These are phyloP conservation scores for Diogma glabrata DNA, from an alignment of 2,888 invertebrate genomes.

Conservation along the genomic window DNA sequence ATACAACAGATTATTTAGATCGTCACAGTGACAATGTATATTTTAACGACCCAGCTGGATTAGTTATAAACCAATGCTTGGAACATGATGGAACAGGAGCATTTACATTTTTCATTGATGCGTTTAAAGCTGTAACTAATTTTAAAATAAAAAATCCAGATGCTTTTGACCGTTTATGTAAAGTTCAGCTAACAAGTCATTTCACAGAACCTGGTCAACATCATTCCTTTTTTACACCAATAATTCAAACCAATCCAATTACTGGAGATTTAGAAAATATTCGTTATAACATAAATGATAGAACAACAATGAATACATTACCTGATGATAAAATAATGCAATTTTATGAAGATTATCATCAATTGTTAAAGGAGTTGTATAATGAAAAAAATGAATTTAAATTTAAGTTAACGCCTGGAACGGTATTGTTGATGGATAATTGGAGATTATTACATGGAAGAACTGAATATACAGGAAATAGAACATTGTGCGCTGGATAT, in stretches of 20 bases:
- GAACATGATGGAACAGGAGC: constrained; percentile 48
- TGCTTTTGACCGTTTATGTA: constrained; percentile 46
- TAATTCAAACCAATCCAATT: constrained; percentile 44
- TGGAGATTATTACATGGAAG: constrained; percentile 69
- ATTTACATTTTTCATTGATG: constrained; percentile 61
- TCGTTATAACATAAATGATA: constrained; percentile 66
- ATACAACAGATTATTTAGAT: constrained; percentile 52
- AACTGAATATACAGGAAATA: constrained; percentile 51
- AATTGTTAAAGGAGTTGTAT: constrained; percentile 41
- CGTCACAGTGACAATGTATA: constrained; percentile 72
- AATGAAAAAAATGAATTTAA: constrained; percentile 42
- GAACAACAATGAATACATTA: constrained; percentile 47
- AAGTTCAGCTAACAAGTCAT: constrained; percentile 47
- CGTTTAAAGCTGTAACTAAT: constrained; percentile 51
- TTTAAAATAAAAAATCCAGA: constrained; percentile 42
- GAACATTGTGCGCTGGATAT: constrained; percentile 60
- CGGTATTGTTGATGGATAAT: constrained; percentile 63
- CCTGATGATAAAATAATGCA: constrained; percentile 39
- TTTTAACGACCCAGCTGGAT: constrained; percentile 59
- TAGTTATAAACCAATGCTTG: constrained; percentile 50
- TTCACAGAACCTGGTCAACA: constrained; percentile 51
- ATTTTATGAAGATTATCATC: constrained; percentile 49
- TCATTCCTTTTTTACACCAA: constrained; percentile 44
- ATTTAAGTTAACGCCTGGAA: constrained; percentile 53
- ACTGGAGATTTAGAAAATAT: constrained; percentile 46